These are phyloP conservation scores for Glomeris maerens DNA, from an alignment of 1,140 invertebrate genomes.

Conservation along the genomic window DNA sequence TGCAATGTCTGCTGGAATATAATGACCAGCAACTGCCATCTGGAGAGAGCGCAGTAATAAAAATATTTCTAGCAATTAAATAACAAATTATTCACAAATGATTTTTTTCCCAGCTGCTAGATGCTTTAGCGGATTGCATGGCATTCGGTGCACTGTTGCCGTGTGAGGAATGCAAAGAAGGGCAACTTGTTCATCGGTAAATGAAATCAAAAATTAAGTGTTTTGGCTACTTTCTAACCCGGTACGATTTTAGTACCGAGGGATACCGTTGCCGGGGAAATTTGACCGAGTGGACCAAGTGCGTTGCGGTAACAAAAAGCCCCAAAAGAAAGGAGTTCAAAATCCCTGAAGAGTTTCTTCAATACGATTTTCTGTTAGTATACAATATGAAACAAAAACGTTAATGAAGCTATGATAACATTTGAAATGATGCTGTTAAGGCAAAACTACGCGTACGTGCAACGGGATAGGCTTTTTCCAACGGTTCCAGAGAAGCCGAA, in stretches of 20 bases:
- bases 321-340: constrained; percentile 59
- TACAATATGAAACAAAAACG: background rate
- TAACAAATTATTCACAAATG: background rate
- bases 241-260: constrained; percentile 40
- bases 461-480: constrained; percentile 42
- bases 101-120: constrained; percentile 46
- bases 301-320: constrained; percentile 50
- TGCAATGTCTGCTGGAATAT: constrained; percentile 47
- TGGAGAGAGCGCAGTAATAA: constrained; percentile 44
- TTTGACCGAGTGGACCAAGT: constrained; percentile 82
- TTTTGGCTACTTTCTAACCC: too few species aligned
- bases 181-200: constrained; percentile 47
- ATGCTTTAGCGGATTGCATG: constrained; percentile 66
- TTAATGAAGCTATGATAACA: background rate
- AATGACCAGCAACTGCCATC: constrained; percentile 54
- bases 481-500: background rate
- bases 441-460: constrained; percentile 49
- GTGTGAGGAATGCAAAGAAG: constrained; percentile 63
- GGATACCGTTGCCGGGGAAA: constrained; percentile 68
- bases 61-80: constrained; percentile 15
- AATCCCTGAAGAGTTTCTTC: constrained; percentile 49
- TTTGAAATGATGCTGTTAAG: constrained; percentile 23
- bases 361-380: constrained; percentile 43
- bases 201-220: constrained; percentile 10
- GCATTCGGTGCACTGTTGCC: constrained; percentile 65